Conservation (phyloP, 2,888 invertebrate genomes). For the Dorcus parallelipipedus region DNA sequence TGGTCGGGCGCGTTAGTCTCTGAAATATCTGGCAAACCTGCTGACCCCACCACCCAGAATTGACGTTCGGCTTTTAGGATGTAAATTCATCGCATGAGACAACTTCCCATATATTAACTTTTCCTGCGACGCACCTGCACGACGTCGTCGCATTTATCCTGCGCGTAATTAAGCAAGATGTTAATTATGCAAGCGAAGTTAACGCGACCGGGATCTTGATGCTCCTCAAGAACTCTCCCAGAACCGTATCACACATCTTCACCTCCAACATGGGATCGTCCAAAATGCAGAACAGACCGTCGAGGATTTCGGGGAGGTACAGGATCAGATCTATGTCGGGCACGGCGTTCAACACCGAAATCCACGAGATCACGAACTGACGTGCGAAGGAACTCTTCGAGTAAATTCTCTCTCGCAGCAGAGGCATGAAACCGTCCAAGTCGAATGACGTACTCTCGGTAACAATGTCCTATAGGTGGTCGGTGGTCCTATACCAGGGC, state of each 20-base stretch:
- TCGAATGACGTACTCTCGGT: constrained; percentile 90
- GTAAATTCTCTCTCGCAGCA: constrained; percentile 88
- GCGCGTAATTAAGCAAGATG: constrained; percentile 89
- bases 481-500: too few species aligned
- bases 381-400: constrained; percentile 85
- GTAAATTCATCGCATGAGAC: too few species aligned
- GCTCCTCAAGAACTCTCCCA: constrained; percentile 86
- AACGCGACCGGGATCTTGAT: constrained; percentile 77
- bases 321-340: constrained; percentile 89
- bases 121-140: constrained; percentile 58
- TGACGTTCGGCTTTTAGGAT: too few species aligned
- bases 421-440: constrained; percentile 83
- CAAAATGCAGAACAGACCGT: constrained; percentile 90
- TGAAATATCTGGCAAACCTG: too few species aligned
- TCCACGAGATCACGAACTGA: constrained; percentile 98
- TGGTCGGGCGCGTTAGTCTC: too few species aligned
- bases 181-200: constrained; percentile 91
- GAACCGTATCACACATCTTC: constrained; percentile 84
- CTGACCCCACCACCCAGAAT: too few species aligned
- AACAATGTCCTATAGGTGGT: too few species aligned
- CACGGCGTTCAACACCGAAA: constrained; percentile 89
- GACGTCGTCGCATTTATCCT: constrained; percentile 74
- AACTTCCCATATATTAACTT: too few species aligned
- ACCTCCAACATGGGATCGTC: constrained; percentile 89
- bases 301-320: constrained; percentile 91